Percentiles rank a stretch among this genome's conserved stretches.
Evolutionary conservation across 1,140 invertebrate species (phyloP).

Genomic region (Apis mellifera): DNA sequence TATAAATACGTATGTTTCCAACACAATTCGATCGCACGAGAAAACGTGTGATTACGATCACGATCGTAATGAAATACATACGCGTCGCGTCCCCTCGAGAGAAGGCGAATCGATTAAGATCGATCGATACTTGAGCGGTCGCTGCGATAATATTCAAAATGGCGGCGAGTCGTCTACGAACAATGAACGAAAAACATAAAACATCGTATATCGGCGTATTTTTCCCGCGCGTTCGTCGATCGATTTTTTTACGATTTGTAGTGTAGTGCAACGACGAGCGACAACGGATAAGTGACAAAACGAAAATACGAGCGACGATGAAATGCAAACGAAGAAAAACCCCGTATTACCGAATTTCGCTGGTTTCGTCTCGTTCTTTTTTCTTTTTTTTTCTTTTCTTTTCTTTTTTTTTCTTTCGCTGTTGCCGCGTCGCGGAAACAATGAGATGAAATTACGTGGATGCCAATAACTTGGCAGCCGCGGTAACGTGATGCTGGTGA

Average conservation of each 20-base stretch:
- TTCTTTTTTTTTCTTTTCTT: too few relatives aligned
- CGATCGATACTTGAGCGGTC: background rate
- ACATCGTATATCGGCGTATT: background rate
- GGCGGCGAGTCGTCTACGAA: constrained; percentile 1
- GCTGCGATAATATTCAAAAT: background rate
- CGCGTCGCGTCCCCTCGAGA: background rate
- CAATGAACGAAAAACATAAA: background rate
- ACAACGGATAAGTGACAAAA: background rate
- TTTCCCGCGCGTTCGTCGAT: background rate
- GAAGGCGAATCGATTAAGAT: background rate
- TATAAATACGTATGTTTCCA: background rate
- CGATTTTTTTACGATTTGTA: background rate
- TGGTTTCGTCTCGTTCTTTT: too few relatives aligned
- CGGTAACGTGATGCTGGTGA: constrained; percentile 91
- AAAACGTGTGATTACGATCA: background rate
- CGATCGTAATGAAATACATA: background rate
- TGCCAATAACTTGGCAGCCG: constrained; percentile 89
- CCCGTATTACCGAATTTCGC: too few relatives aligned
- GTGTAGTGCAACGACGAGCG: background rate
- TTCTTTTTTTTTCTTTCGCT: too few relatives aligned
- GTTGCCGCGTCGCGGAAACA: background rate
- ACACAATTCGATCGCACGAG: background rate
- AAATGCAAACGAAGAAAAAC: too few relatives aligned
- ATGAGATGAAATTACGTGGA: constrained; percentile 83
- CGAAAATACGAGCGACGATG: too few relatives aligned